phyloP scores from a whole-genome alignment of 1,140 invertebrate genomes.

The Mizuhopecten yessoensis region DNA sequence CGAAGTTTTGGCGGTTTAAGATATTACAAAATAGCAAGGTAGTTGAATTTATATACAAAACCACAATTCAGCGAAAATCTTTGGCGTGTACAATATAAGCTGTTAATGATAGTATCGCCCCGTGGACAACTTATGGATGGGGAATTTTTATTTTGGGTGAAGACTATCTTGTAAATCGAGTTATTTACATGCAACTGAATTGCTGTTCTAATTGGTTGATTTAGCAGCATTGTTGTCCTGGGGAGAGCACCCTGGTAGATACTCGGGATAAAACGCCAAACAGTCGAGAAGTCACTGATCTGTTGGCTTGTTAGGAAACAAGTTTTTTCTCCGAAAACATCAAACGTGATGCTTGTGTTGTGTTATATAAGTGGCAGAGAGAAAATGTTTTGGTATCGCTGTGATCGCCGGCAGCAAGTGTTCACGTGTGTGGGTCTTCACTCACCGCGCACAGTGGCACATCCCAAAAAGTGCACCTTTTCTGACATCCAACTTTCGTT shows the following conservation, averaged over 20 bases:
- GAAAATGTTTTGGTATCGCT: not conserved
- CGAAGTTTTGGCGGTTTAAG: too few relatives aligned
- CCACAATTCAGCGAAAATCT: too few relatives aligned
- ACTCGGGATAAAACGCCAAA: not conserved
- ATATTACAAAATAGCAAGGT: too few relatives aligned
- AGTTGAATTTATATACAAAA: too few relatives aligned
- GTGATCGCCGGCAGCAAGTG: slow-evolving; percentile 3
- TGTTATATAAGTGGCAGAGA: slow-evolving; percentile 16
- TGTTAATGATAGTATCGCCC: too few relatives aligned
- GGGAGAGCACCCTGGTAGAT: not conserved
- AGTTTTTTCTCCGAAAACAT: not conserved
- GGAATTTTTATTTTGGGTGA: too few relatives aligned
- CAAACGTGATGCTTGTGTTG: slow-evolving; percentile 22
- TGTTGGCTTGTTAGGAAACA: not conserved
- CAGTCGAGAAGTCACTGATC: not conserved
- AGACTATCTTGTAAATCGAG: too few relatives aligned
- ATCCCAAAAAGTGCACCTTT: slow-evolving; percentile 12
- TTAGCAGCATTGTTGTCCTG: not conserved
- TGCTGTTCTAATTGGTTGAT: too few relatives aligned
- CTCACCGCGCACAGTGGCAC: not conserved
- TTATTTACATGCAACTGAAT: too few relatives aligned
- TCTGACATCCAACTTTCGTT: not conserved
- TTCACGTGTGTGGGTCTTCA: not conserved
- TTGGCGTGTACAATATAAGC: too few relatives aligned
- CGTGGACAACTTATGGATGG: too few relatives aligned